A percentile compares a stretch with the other conserved stretches of the same genome.
Conservation (phyloP, 2,797 vertebrate genomes). For the Alfaro cultratus region DNA sequence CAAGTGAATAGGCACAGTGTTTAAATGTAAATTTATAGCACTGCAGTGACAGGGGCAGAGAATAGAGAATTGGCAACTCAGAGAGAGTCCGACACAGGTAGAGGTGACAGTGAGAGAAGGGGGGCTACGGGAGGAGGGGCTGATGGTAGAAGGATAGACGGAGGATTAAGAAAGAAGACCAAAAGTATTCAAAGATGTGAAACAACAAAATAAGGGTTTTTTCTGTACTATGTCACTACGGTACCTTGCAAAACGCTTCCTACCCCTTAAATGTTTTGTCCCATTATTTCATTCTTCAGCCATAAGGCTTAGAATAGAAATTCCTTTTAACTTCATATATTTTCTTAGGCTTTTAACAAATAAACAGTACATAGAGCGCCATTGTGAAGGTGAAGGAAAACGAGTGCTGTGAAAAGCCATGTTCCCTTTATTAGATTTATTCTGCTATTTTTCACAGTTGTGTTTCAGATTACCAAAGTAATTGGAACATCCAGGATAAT, state of each 20-base stretch:
- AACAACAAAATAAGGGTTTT: constrained; percentile 24
- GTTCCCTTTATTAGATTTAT: neutral
- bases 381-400: neutral
- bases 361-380: neutral
- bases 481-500: neutral
- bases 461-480: neutral
- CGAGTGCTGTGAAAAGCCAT: neutral
- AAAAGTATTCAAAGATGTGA: constrained; percentile 43
- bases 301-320: neutral
- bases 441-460: neutral
- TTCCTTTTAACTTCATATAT: neutral
- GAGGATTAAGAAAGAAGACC: constrained; percentile 14
- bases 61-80: constrained; percentile 50
- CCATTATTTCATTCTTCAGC: neutral
- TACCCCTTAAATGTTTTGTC: neutral
- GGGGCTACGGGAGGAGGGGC: neutral
- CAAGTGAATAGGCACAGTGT: constrained; percentile 62
- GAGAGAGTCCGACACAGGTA: constrained; percentile 51
- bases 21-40: constrained; percentile 70
- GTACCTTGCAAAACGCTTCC: neutral
- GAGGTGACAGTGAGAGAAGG: constrained; percentile 52
- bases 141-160: constrained; percentile 20
- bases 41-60: constrained; percentile 48
- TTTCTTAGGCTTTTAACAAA: neutral
- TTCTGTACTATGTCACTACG: neutral